phyloP scores from a whole-genome alignment of 2,113 vertebrate genomes.

The Phaethornis superciliosus region DNA sequence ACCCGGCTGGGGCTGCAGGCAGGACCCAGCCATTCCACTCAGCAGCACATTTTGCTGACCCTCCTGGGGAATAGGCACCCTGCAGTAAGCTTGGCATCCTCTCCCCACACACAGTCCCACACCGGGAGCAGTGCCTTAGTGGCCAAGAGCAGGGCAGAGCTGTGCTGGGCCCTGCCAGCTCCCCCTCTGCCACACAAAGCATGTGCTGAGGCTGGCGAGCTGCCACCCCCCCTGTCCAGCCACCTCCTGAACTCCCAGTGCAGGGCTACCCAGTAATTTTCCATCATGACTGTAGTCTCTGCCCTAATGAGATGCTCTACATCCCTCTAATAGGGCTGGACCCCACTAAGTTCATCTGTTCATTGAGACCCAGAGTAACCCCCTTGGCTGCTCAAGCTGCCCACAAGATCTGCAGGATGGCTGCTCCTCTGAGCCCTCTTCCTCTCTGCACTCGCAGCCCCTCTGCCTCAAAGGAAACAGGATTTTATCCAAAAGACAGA shows the following conservation, averaged over 20 bases:
- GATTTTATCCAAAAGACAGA: not conserved
- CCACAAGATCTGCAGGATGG: not conserved
- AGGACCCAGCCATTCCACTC: not conserved
- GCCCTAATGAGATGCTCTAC: not conserved
- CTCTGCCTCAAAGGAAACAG: not conserved
- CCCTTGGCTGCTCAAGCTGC: rapidly evolving
- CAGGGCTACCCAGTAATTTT: slow-evolving; percentile 41
- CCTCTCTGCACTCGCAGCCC: not conserved
- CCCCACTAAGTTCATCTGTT: not conserved
- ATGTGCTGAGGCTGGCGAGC: not conserved
- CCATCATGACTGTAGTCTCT: slow-evolving; percentile 35
- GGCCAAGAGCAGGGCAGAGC: not conserved
- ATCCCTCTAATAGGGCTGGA: not conserved
- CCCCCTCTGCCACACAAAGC: not conserved
- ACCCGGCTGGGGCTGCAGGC: not conserved
- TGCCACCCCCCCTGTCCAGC: not conserved
- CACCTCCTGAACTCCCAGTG: not conserved
- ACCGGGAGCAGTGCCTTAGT: rapidly evolving
- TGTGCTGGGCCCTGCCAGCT: not conserved
- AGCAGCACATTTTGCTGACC: no score
- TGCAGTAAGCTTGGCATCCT: not conserved
- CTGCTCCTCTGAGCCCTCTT: rapidly evolving
- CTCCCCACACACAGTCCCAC: rapidly evolving
- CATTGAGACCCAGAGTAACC: not conserved
- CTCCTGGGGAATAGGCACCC: not conserved